A percentile compares a stretch with the other conserved stretches of the same genome.
Conservation (phyloP, 1,140 invertebrate species). For the Planococcus citri region DNA sequence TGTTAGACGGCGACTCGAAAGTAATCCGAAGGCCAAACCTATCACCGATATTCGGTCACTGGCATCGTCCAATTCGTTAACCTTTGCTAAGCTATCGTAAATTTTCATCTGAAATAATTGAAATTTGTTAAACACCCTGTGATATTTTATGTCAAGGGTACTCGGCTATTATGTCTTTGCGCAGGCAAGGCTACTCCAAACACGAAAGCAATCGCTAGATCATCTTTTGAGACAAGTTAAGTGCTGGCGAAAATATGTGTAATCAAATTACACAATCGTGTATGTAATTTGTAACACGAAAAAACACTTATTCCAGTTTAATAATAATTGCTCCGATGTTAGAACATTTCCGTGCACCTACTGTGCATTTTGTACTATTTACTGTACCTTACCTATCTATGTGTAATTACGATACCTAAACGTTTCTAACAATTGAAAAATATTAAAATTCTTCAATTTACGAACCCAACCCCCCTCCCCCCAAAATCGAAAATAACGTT, state of each 20-base stretch:
- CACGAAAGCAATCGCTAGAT: slow-evolving; percentile 4
- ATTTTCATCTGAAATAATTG: no score
- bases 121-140: not conserved
- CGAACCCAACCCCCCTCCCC: no score
- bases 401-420: no score
- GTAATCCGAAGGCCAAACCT: not conserved
- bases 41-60: not conserved
- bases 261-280: slow-evolving; percentile 1
- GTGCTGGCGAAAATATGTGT: not conserved
- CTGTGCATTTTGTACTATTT: no score
- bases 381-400: no score
- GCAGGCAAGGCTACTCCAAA: not conserved
- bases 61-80: not conserved
- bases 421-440: no score
- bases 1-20: not conserved
- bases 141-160: not conserved
- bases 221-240: not conserved
- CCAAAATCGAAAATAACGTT: no score
- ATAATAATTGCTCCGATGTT: not conserved
- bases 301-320: not conserved
- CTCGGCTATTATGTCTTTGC: not conserved
- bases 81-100: not conserved
- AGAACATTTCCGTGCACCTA: not conserved
- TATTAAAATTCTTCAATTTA: no score
- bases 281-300: slow-evolving; percentile 3